phyloP scores from a whole-genome alignment of 2,888 invertebrate species.

The Candidula unifasciata region DNA sequence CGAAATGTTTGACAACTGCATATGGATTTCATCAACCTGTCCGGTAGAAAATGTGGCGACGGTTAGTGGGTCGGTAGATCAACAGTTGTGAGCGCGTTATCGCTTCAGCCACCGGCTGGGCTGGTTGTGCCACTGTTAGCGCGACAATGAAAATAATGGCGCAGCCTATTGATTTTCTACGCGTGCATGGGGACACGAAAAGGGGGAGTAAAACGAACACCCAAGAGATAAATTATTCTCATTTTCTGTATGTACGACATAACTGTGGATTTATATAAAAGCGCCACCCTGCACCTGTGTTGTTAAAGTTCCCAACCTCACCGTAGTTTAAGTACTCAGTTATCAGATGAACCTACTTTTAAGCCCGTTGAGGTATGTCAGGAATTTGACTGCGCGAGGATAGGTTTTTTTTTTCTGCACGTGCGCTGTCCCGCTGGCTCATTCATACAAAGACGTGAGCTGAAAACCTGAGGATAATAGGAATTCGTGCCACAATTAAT shows the following conservation, averaged over 20 bases:
- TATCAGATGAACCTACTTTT: neutral
- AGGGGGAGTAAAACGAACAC: too few relatives aligned
- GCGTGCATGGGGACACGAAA: neutral
- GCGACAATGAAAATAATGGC: slow-evolving; percentile 1
- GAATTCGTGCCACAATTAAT: neutral
- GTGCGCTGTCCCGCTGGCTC: slow-evolving; percentile 9
- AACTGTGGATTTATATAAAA: too few relatives aligned
- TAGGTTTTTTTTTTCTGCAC: slow-evolving; percentile 13
- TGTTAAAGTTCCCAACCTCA: too few relatives aligned
- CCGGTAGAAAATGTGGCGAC: too few relatives aligned
- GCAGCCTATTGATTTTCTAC: neutral
- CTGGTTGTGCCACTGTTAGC: slow-evolving; percentile 12
- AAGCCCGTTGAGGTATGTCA: neutral
- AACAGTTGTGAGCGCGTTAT: neutral
- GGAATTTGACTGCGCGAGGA: slow-evolving; percentile 22
- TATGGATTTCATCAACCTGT: neutral
- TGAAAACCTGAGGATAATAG: neutral
- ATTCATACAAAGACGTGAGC: slow-evolving; percentile 18
- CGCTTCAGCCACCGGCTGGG: neutral
- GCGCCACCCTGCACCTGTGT: too few relatives aligned
- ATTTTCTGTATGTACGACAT: too few relatives aligned
- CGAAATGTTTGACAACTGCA: neutral
- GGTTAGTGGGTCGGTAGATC: neutral
- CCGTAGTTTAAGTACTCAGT: too few relatives aligned
- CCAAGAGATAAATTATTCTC: too few relatives aligned